Evolutionary conservation across 1,140 invertebrate species (phyloP), one percentile per base, ranked within the genome.

Genomic region (Psix sp.): DNA sequence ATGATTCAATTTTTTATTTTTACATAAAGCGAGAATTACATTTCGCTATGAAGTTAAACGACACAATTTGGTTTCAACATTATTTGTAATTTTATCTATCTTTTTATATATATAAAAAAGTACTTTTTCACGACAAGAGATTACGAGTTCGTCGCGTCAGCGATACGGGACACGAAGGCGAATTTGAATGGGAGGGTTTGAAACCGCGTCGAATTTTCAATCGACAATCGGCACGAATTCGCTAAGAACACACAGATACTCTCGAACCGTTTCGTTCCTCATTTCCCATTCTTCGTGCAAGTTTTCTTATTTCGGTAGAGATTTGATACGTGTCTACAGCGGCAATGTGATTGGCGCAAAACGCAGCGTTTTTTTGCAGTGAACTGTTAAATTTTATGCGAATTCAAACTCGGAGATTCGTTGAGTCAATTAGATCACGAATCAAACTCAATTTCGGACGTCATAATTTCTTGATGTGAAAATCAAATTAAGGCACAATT

Each of bases 41-140:
- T 29, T 5, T 24, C 21, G 7, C n/a, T n/a, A n/a, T 29, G 26
- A 29, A 29, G n/a, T 7, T 10, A 29, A 10, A n/a, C 26, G 7
- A 29, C 7, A n/a, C 7, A 29, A 29, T 7, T 2, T 29, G 26
- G n/a, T n/a, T n/a, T n/a, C n/a, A n/a, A n/a, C n/a, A n/a, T n/a
- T n/a, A n/a, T n/a, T n/a, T n/a, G n/a, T n/a, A n/a, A n/a, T 33
- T 11, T 33, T 33, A 24, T 24, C 21, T n/a, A n/a, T n/a, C 21
- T 24, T 24, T 24, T 7, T 24, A 7, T 7, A 4, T 24, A 13
- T 35, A 35, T 35, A 1, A 26, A 43, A 57, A 38, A 52, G 57
- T 42, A 52, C 65, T 68, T 59, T 59, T 52, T 59, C 20, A 46
- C 46, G 45, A 29, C 65, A 39, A 59, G 52, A 52, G 65, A 68